Evolutionary conservation across 2,888 invertebrate species (phyloP).

Genomic region (Erebia epiphron): DNA sequence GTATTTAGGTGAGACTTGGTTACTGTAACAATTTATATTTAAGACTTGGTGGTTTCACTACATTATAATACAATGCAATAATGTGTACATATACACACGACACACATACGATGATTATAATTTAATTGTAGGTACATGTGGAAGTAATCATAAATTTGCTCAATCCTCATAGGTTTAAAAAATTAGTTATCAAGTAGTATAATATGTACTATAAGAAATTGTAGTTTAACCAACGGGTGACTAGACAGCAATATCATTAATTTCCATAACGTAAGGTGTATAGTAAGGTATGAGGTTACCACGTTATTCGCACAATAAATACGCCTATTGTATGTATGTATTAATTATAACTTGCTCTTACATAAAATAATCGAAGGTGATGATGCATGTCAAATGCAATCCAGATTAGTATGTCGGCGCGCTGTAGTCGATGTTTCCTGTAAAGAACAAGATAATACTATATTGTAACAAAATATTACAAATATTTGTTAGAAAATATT

Average conservation of each 20-base stretch:
- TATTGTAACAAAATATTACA: too few relatives aligned
- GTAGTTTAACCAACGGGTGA: neutral
- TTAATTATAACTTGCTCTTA: slow-evolving; percentile 45
- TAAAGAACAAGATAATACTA: slow-evolving; percentile 47
- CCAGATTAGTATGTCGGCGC: slow-evolving; percentile 86
- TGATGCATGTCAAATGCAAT: slow-evolving; percentile 5
- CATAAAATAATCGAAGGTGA: slow-evolving; percentile 12
- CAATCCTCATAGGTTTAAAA: too few relatives aligned
- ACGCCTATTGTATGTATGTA: slow-evolving; percentile 18
- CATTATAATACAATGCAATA: too few relatives aligned
- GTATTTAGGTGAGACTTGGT: too few relatives aligned
- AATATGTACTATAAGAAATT: neutral
- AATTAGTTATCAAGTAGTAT: too few relatives aligned
- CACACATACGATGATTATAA: too few relatives aligned
- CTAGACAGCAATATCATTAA: neutral
- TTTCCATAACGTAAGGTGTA: neutral
- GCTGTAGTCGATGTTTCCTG: slow-evolving; percentile 87
- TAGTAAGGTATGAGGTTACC: neutral
- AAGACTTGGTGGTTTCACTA: too few relatives aligned
- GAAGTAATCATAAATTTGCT: too few relatives aligned
- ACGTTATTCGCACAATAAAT: neutral
- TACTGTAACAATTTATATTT: too few relatives aligned
- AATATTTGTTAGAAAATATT: too few relatives aligned
- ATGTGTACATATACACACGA: too few relatives aligned
- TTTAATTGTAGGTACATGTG: too few relatives aligned